Evolutionary conservation across 35 echinoderm and acorn worm genomes (phyloP).

Genomic region (Hemicentrotus pulcherrimus): DNA sequence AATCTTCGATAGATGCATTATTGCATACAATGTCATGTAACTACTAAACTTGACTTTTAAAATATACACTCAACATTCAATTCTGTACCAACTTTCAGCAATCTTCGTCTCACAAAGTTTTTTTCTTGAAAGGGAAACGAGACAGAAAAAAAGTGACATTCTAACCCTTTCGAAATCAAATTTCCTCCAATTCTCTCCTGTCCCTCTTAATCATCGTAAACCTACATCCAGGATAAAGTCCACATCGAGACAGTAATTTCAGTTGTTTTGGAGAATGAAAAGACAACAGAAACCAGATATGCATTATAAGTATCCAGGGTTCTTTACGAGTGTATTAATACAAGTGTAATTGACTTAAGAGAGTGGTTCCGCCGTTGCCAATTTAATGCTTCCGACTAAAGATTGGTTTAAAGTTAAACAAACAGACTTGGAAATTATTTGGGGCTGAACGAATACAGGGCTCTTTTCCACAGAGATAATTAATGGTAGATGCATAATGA

Average conservation of each 20-base stretch:
- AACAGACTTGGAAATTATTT: background rate
- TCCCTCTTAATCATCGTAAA: conserved; percentile 12
- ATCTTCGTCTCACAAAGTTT: background rate
- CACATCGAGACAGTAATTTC: background rate
- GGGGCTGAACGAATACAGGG: background rate
- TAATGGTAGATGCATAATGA: background rate
- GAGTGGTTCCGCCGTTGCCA: background rate
- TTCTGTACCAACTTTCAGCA: background rate
- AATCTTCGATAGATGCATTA: too few relatives aligned
- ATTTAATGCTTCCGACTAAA: background rate
- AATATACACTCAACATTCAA: too few relatives aligned
- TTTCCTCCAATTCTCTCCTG: background rate
- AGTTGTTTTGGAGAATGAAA: background rate
- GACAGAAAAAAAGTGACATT: background rate
- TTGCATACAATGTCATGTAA: too few relatives aligned
- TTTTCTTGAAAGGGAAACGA: background rate
- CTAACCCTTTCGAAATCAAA: background rate
- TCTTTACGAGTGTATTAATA: background rate
- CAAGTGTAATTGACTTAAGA: background rate
- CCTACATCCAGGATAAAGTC: background rate
- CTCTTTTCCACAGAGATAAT: background rate
- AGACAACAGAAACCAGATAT: background rate
- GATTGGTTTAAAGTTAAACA: background rate
- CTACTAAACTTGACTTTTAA: too few relatives aligned
- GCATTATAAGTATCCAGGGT: background rate